Evolutionary conservation across 2,113 vertebrate genomes (phyloP).

Genomic region (Tringa solitaria): DNA sequence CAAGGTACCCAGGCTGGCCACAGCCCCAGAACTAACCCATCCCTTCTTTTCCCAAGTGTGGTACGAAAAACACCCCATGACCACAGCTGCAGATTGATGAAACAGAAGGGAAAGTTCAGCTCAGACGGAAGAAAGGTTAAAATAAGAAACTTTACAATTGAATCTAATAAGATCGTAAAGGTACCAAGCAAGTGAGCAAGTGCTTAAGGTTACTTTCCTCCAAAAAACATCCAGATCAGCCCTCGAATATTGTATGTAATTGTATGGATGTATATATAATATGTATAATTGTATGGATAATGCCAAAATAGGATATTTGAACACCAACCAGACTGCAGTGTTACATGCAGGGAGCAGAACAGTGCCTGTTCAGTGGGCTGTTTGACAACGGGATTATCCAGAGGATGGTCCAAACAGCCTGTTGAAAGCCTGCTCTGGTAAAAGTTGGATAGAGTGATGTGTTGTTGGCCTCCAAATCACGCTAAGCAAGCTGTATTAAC

Average conservation of each 20-base stretch:
- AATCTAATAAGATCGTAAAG: neutral
- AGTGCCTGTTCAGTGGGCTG: too few species aligned
- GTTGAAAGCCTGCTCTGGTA: neutral
- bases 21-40: neutral
- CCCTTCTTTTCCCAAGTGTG: neutral
- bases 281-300: neutral
- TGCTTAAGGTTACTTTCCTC: neutral
- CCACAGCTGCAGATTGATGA: neutral
- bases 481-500: neutral
- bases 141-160: neutral
- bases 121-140: neutral
- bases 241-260: neutral
- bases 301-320: neutral
- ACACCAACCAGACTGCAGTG: neutral
- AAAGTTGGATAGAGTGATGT: neutral
- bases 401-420: neutral
- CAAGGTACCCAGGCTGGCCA: neutral
- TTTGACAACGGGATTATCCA: neutral
- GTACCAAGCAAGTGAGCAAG: neutral
- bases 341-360: neutral
- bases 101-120: neutral
- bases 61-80: neutral
- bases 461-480: neutral
- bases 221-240: neutral
- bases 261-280: too few species aligned